Evolutionary conservation across 1,140 invertebrate genomes (phyloP), one percentile per base, ranked within the genome.

Genomic region (Planococcus citri): DNA sequence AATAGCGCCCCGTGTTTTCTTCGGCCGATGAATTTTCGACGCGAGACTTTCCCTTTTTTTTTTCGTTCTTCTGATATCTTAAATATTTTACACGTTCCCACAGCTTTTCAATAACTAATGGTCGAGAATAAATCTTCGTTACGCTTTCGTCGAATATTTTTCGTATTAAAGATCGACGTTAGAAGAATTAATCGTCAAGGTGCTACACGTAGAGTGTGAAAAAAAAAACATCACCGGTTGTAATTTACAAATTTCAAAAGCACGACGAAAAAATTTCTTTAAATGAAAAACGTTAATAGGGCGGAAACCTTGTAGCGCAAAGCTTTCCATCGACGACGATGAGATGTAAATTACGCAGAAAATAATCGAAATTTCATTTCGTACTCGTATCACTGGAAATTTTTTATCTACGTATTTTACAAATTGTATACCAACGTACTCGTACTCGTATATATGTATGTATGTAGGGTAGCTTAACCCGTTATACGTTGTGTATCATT

Each of bases 101-200:
- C n/a, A 51, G n/a, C 41, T 51, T 51, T 51, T 51, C 41, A 51
- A 51, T 51, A 51, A 51, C 6, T 51, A 51, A 51, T 51, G 41
- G 41, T 3, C 41, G 17, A 51, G 17, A 51, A 51, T 51, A 51
- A 51, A 51, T 51, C 41, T 51, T 51, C 41, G 41, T 51, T 51
- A 51, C 17, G 41, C 17, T 51, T 20, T 51, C 41, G 41, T 20
- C 17, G 41, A 51, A 51, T 17, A 51, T 51, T 51, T 51, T 51
- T 51, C 41, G 12, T n/a, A 51, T 51, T 51, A 51, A 20, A 51
- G 41, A 51, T 51, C 41, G 41, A 51, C 41, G 41, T 51, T 51
- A 17, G 17, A n/a, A 14, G 17, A 51, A 51, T 51, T 51, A 51
- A 51, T 51, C 41, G 41, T 51, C 17, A n/a, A 51, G 41, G 3